phyloP scores from a whole-genome alignment of 1,140 invertebrate species.

The Drosophila repleta region DNA sequence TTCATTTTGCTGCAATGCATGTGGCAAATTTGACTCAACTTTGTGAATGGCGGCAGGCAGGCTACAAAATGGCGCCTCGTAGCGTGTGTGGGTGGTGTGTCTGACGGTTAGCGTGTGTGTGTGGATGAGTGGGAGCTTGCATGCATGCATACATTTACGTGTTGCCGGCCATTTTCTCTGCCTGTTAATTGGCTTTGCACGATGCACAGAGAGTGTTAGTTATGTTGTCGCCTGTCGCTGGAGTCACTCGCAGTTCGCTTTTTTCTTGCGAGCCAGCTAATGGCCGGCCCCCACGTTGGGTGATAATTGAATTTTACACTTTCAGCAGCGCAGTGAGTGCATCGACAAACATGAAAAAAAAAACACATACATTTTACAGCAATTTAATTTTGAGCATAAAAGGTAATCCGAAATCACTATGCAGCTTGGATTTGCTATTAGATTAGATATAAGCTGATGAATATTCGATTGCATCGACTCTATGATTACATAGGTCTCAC shows the following conservation, averaged over 20 bases:
- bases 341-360: no score
- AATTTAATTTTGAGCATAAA: no score
- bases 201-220: slow-evolving; percentile 33
- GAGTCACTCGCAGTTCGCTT: slow-evolving; percentile 1
- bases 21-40: slow-evolving; percentile 51
- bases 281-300: not conserved
- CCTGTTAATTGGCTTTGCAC: slow-evolving; percentile 70
- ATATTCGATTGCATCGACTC: no score
- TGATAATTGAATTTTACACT: slow-evolving; percentile 39
- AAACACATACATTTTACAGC: not conserved
- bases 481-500: no score
- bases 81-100: not conserved
- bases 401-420: no score
- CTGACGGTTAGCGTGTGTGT: slow-evolving; percentile 14
- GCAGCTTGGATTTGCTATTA: no score
- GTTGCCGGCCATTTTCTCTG: slow-evolving; percentile 50
- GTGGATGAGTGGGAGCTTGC: slow-evolving; percentile 3
- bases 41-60: slow-evolving; percentile 46
- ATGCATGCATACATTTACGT: slow-evolving; percentile 5
- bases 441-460: no score
- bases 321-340: not conserved
- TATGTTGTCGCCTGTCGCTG: slow-evolving; percentile 33
- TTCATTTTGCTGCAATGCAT: slow-evolving; percentile 38
- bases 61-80: slow-evolving; percentile 42
- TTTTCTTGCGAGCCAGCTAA: slow-evolving; percentile 1